Percentiles rank a stretch among this genome's conserved stretches.
These are phyloP conservation scores for Leptarthrus brevirostris DNA, from an alignment of 2,888 invertebrate genomes.

Conservation along the genomic window DNA sequence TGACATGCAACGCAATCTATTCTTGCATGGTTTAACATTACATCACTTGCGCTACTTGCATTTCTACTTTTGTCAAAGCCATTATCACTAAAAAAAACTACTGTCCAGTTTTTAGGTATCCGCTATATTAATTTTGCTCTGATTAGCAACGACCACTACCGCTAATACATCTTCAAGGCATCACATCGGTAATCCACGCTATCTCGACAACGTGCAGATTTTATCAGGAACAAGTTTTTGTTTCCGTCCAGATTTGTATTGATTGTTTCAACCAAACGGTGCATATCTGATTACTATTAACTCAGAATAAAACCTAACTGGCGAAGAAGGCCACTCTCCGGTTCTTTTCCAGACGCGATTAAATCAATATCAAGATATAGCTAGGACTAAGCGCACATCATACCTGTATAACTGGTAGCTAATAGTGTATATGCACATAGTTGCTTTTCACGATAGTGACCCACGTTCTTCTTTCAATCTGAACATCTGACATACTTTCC, in stretches of 20 bases:
- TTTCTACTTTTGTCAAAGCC: constrained; percentile 16
- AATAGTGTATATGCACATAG: too few relatives aligned
- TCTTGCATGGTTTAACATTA: neutral
- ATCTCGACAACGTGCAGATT: too few relatives aligned
- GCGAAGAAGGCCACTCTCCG: neutral
- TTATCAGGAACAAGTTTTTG: neutral
- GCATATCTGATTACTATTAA: neutral
- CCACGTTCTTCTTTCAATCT: neutral
- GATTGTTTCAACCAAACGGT: constrained; percentile 39
- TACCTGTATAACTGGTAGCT: too few relatives aligned
- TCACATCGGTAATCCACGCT: too few relatives aligned
- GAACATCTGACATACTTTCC: constrained; percentile 22
- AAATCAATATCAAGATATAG: neutral
- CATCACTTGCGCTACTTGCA: constrained; percentile 27
- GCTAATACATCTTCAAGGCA: neutral
- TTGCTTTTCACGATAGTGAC: neutral
- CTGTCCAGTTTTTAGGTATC: neutral
- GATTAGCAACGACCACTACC: neutral
- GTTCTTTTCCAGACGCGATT: too few relatives aligned
- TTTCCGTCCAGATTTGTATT: constrained; percentile 2
- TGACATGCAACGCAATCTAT: neutral
- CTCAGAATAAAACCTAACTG: neutral
- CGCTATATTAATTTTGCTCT: neutral
- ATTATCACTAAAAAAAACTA: neutral
- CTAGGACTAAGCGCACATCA: neutral